Evolutionary conservation across 2,888 invertebrate genomes (phyloP).

Genomic region (Lasioglossum morio): DNA sequence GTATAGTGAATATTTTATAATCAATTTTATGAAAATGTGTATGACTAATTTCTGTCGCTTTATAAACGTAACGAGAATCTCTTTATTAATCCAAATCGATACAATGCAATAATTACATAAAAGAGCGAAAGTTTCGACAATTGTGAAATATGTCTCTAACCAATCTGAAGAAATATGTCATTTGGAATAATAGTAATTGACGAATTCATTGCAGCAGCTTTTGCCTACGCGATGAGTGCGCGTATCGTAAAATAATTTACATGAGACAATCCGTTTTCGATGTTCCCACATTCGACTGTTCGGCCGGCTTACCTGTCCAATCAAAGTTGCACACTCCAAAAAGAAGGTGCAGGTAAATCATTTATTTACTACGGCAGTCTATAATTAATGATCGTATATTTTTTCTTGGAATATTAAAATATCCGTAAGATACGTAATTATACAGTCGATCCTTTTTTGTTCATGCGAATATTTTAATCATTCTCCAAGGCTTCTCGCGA

Average conservation of each 20-base stretch:
- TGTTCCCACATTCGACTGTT: conserved; percentile 5
- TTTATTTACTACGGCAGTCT: conserved; percentile 18
- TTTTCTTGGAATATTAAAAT: conserved; percentile 20
- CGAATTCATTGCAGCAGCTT: background rate
- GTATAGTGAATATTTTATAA: background rate
- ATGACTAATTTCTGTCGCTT: background rate
- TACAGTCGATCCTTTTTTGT: conserved; percentile 10
- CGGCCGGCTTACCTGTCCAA: background rate
- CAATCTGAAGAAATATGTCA: background rate
- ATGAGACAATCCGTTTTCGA: background rate
- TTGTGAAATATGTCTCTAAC: no score
- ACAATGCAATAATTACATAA: no score
- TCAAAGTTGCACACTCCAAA: background rate
- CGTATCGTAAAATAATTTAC: background rate
- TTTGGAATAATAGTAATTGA: background rate
- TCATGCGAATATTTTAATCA: conserved; percentile 12
- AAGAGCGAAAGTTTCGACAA: no score
- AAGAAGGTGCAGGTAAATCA: background rate
- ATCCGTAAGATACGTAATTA: conserved; percentile 24
- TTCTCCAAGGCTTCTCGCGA: background rate
- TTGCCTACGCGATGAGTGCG: background rate
- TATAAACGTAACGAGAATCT: background rate
- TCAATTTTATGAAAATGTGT: background rate
- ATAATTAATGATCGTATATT: conserved; percentile 29
- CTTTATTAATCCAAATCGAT: no score